phyloP scores from a whole-genome alignment of 1,140 invertebrate genomes.

The Diorhabda carinulata region DNA sequence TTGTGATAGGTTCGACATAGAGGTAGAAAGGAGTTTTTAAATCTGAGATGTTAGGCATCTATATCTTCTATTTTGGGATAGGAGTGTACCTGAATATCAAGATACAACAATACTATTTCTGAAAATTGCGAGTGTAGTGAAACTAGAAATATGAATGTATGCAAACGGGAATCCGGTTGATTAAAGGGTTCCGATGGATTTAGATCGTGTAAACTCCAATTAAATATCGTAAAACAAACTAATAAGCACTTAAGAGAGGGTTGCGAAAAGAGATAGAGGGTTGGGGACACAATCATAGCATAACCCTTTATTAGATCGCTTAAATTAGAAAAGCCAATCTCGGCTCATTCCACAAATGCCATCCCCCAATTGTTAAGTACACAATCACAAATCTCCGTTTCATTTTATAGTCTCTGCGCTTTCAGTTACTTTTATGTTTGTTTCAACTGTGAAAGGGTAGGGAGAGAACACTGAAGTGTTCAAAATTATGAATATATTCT shows the following conservation, averaged over 20 bases:
- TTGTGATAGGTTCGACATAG: too few relatives aligned
- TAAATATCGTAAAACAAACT: slow-evolving; percentile 41
- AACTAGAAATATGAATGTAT: neutral
- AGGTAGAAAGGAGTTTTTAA: too few relatives aligned
- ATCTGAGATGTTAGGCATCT: too few relatives aligned
- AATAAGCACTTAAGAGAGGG: slow-evolving; percentile 34
- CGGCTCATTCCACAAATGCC: slow-evolving; percentile 37
- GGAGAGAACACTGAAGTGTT: too few relatives aligned
- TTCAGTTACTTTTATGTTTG: too few relatives aligned
- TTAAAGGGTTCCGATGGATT: slow-evolving; percentile 37
- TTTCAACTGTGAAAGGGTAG: too few relatives aligned
- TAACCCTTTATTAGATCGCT: slow-evolving; percentile 40
- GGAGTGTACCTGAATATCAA: too few relatives aligned
- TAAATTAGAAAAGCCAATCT: slow-evolving; percentile 42
- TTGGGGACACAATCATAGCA: slow-evolving; percentile 35
- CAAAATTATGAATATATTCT: too few relatives aligned
- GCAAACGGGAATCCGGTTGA: slow-evolving; percentile 25
- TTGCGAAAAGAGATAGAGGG: slow-evolving; percentile 21
- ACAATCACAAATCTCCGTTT: slow-evolving; percentile 39
- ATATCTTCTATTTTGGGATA: too few relatives aligned
- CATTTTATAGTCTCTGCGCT: slow-evolving; percentile 27
- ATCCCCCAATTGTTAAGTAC: slow-evolving; percentile 40
- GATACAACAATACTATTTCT: too few relatives aligned
- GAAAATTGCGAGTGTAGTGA: neutral
- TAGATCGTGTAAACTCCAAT: slow-evolving; percentile 32